phyloP scores from a whole-genome alignment of 2,888 invertebrate species.

The Drosophila seclusa region DNA sequence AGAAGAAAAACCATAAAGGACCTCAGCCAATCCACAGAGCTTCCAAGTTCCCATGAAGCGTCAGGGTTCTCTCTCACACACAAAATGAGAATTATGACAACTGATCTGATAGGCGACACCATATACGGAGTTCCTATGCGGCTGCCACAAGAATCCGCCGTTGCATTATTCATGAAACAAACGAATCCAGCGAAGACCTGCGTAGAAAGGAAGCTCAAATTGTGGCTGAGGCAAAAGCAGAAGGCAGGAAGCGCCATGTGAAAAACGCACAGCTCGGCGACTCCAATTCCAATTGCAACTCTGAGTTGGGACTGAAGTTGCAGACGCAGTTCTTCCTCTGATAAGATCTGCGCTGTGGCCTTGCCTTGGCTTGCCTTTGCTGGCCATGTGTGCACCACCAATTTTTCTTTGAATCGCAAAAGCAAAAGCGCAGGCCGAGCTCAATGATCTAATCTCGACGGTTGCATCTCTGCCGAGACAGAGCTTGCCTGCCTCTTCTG shows the following conservation, averaged over 20 bases:
- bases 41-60: conserved; percentile 59
- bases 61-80: conserved; percentile 52
- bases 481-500: conserved; percentile 9
- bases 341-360: conserved; percentile 57
- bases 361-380: conserved; percentile 19
- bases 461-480: conserved; percentile 61
- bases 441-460: conserved; percentile 72
- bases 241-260: conserved; percentile 73
- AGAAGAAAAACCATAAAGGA: conserved; percentile 28
- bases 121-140: conserved; percentile 78
- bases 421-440: conserved; percentile 35
- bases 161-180: conserved; percentile 75
- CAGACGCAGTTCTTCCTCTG: conserved; percentile 28
- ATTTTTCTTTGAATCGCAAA: conserved; percentile 76
- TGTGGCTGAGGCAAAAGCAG: not conserved
- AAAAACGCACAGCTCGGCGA: conserved; percentile 18
- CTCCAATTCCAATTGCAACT: conserved; percentile 14
- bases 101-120: conserved; percentile 79
- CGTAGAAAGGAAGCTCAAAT: conserved; percentile 43
- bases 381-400: conserved; percentile 74
- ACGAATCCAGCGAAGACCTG: conserved; percentile 10
- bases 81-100: conserved; percentile 81
- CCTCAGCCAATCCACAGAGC: conserved; percentile 44
- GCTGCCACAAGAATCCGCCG: conserved; percentile 61
- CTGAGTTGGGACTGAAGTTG: conserved; percentile 1